phyloP scores from a whole-genome alignment of 2,888 invertebrate genomes.

The Anagyrus pseudococci region DNA sequence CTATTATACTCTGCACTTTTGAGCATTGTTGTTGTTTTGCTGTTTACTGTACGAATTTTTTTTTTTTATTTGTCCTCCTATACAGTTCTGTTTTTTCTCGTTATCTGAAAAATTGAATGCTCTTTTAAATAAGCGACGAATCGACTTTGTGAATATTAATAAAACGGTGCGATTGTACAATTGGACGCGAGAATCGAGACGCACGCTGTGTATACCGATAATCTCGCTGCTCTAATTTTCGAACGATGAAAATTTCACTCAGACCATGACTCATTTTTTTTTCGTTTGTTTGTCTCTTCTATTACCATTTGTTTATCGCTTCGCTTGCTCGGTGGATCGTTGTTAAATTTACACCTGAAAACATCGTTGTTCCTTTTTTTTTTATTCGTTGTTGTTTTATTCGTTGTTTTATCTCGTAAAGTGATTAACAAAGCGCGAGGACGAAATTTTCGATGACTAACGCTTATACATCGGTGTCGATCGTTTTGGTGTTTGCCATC shows the following conservation, averaged over 20 bases:
- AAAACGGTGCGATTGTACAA: neutral
- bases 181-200: neutral
- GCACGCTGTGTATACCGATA: slow-evolving; percentile 20
- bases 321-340: slow-evolving; percentile 35
- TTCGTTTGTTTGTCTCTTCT: slow-evolving; percentile 35
- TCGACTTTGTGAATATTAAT: slow-evolving; percentile 10
- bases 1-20: too few species aligned
- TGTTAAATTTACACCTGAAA: slow-evolving; percentile 13
- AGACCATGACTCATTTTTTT: slow-evolving; percentile 17
- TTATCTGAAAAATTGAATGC: neutral
- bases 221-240: slow-evolving; percentile 22
- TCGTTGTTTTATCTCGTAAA: neutral
- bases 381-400: neutral
- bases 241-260: slow-evolving; percentile 5
- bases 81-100: neutral
- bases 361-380: neutral
- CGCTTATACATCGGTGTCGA: too few species aligned
- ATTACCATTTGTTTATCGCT: too few species aligned
- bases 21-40: too few species aligned
- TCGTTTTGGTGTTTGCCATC: neutral
- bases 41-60: neutral
- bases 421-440: neutral
- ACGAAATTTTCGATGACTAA: neutral
- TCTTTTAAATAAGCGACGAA: slow-evolving; percentile 31
- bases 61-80: neutral